Evolutionary conservation across 2,113 vertebrate species (phyloP).

Genomic region (Indri indri): DNA sequence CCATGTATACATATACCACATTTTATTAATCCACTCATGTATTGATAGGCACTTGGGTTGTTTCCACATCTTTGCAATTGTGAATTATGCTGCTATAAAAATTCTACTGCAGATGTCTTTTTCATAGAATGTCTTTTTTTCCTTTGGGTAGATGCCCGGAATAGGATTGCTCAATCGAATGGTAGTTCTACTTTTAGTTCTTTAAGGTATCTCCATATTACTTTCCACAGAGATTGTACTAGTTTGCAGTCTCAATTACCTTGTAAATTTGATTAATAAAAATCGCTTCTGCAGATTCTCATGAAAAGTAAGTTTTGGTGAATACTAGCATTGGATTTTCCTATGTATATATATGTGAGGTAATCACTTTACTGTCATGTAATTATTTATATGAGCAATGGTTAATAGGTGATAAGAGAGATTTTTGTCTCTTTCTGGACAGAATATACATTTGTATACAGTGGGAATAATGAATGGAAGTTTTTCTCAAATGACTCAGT

Average conservation of each 20-base stretch:
- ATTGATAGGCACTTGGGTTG: no score
- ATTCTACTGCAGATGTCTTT: no score
- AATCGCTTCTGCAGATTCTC: not conserved
- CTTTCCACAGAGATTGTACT: no score
- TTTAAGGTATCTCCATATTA: no score
- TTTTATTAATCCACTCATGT: no score
- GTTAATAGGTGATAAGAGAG: not conserved
- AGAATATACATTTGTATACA: not conserved
- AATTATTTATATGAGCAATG: not conserved
- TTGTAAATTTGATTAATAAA: slow-evolving; percentile 49
- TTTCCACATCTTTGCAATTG: no score
- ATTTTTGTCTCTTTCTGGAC: not conserved
- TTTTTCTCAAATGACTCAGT: not conserved
- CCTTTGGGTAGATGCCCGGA: no score
- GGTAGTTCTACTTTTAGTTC: no score
- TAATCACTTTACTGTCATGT: not conserved
- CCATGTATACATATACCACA: no score
- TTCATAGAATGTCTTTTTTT: no score
- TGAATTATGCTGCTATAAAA: no score
- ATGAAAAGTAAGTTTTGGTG: slow-evolving; percentile 40
- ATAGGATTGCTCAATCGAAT: no score
- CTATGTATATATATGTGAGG: not conserved
- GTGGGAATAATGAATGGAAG: not conserved
- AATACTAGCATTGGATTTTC: not conserved
- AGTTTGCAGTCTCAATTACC: not conserved